Conservation (phyloP, 2,888 invertebrate genomes). For the Sepioteuthis lessoniana region DNA sequence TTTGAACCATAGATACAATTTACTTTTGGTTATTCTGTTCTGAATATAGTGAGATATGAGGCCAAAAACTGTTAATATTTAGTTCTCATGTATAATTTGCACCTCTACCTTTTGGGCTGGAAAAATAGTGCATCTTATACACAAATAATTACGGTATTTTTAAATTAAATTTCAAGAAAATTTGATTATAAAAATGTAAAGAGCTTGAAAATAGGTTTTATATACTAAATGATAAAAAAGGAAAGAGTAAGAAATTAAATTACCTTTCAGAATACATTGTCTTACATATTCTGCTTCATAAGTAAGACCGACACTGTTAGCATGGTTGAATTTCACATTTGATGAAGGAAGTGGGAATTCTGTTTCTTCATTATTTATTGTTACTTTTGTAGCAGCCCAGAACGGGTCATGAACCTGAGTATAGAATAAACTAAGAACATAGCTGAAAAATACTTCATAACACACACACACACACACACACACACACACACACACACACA, state of each 20-base stretch:
- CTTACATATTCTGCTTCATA: constrained; percentile 62
- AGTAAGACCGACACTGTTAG: constrained; percentile 60
- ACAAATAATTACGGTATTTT: no score
- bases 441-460: background rate
- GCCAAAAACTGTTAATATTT: no score
- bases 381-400: constrained; percentile 59
- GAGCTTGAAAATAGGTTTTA: background rate
- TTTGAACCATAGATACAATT: no score
- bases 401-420: constrained; percentile 57
- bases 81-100: no score
- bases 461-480: background rate
- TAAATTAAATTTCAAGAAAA: no score
- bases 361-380: constrained; percentile 53
- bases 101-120: no score
- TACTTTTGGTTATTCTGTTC: no score
- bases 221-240: background rate
- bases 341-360: constrained; percentile 58
- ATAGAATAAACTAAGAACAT: background rate
- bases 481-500: no score
- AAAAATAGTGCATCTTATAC: no score
- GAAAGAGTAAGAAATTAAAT: background rate
- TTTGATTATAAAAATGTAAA: no score
- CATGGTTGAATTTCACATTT: constrained; percentile 55
- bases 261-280: constrained; percentile 61
- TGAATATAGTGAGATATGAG: no score